phyloP scores from a whole-genome alignment of 2,113 vertebrate genomes.

The Mus musculus region DNA sequence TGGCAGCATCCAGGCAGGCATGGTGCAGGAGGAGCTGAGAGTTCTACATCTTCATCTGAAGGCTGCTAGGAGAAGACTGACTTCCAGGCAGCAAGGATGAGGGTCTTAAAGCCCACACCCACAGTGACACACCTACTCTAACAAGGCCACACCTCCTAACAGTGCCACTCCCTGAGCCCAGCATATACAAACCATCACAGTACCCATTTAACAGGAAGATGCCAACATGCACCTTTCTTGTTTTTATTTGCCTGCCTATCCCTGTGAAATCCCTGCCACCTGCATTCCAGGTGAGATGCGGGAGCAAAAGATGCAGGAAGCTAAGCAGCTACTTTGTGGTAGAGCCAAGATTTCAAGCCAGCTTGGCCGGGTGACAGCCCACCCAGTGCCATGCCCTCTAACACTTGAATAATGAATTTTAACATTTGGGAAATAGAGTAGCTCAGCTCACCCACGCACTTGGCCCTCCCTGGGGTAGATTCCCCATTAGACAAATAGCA shows the following conservation, averaged over 20 bases:
- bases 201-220: background rate
- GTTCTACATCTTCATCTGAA: too few species aligned
- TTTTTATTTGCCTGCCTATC: background rate
- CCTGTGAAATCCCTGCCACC: background rate
- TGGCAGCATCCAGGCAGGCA: too few species aligned
- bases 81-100: too few species aligned
- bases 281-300: background rate
- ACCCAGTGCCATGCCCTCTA: background rate
- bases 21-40: too few species aligned
- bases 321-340: background rate
- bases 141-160: too few species aligned
- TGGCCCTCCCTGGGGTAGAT: background rate
- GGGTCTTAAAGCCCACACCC: too few species aligned
- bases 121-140: too few species aligned
- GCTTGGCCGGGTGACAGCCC: too few species aligned
- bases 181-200: too few species aligned
- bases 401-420: slow-evolving; percentile 38
- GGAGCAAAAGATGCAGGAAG: background rate
- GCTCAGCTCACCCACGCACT: background rate
- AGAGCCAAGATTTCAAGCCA: background rate
- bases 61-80: too few species aligned
- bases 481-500: background rate
- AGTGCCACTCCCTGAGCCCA: too few species aligned
- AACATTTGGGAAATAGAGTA: background rate
- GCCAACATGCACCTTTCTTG: background rate